phyloP scores from a whole-genome alignment of 2,113 vertebrate genomes.

The Lophura nycthemera region DNA sequence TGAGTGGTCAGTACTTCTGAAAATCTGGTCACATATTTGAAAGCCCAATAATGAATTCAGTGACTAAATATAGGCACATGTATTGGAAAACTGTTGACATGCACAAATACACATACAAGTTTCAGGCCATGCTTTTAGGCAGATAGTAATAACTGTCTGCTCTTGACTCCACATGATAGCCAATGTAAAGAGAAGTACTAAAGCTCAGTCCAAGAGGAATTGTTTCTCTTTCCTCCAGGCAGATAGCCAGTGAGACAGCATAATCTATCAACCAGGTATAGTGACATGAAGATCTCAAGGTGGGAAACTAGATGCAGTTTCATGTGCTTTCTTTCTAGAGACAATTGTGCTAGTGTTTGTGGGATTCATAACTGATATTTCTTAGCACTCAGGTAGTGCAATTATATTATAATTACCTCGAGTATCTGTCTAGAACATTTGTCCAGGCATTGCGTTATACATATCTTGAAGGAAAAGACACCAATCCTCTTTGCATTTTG shows the following conservation, averaged over 20 bases:
- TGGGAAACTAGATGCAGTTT: not conserved
- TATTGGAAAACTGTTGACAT: conserved; percentile 2
- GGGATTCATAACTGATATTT: conserved; percentile 1
- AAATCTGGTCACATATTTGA: conserved; percentile 18
- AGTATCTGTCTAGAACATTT: not conserved
- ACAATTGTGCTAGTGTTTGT: not conserved
- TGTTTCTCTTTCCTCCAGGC: conserved; percentile 21
- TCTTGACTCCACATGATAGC: conserved; percentile 29
- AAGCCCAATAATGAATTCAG: conserved; percentile 26
- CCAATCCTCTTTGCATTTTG: not conserved
- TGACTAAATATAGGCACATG: conserved; percentile 37
- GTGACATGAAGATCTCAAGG: not conserved
- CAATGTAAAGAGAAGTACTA: conserved; percentile 21
- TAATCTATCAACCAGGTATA: not conserved
- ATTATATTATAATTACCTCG: not conserved
- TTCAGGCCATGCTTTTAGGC: not conserved
- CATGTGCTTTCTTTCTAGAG: not conserved
- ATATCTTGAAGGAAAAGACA: not conserved
- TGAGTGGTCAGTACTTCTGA: conserved; percentile 45
- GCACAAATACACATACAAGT: not conserved
- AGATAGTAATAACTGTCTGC: not conserved
- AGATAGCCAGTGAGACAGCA: conserved; percentile 22
- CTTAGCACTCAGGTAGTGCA: not conserved
- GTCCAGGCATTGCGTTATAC: not conserved
- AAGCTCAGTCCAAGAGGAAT: not conserved